Evolutionary conservation across 2,797 vertebrate genomes (phyloP).

Genomic region (Platyrinchus mystaceus): DNA sequence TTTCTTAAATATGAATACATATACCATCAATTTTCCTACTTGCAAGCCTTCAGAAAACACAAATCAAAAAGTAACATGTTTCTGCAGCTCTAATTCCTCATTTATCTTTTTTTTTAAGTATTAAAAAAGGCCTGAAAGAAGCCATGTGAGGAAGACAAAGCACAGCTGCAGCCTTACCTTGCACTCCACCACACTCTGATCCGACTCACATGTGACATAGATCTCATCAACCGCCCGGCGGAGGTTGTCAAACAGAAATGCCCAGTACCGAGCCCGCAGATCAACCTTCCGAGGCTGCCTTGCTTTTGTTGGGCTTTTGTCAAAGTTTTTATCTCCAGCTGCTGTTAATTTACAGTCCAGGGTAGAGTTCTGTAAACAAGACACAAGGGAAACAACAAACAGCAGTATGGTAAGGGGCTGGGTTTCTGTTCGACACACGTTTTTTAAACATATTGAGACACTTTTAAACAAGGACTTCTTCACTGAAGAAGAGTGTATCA

Average conservation of each 20-base stretch:
- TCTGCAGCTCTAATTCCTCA: neutral
- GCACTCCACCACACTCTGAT: constrained; percentile 99
- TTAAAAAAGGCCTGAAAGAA: fast-evolving
- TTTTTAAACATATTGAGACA: neutral
- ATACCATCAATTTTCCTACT: neutral
- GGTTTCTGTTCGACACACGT: neutral
- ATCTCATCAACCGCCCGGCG: constrained; percentile 96
- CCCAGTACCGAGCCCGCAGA: constrained; percentile 95
- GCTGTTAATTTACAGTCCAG: constrained; percentile 83
- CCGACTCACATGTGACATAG: constrained; percentile 97
- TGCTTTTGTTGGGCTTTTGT: constrained; percentile 94
- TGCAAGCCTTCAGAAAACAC: neutral
- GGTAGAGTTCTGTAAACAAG: constrained; percentile 76
- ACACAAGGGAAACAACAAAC: neutral
- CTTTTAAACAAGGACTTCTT: neutral
- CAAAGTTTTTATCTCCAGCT: constrained; percentile 86
- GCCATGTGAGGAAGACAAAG: neutral
- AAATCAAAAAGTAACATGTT: neutral
- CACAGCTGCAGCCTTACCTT: constrained; percentile 79
- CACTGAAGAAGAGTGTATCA: neutral
- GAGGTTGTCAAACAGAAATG: constrained; percentile 97
- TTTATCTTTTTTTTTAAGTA: too few species aligned
- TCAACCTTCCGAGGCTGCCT: constrained; percentile 94
- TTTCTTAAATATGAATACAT: neutral
- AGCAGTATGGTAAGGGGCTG: neutral